Base-by-base conservation (phyloP, 2,888 invertebrate genomes). In the Drosophila paramelanica region DNA sequence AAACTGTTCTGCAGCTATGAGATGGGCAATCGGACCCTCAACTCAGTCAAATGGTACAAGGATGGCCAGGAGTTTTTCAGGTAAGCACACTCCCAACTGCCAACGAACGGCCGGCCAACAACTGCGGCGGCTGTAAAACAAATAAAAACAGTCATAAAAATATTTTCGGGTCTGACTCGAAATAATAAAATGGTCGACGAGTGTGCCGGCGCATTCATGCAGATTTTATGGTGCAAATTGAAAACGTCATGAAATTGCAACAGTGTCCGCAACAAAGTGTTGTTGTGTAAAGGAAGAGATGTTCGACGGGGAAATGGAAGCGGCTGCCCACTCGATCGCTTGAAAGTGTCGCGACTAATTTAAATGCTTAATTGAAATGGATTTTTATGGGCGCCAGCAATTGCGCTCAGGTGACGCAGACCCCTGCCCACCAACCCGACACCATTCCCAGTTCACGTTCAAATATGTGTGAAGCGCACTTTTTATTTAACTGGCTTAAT, bases 11-110 rank as follows among this genome's bases (percentile, higher is more conserved):
- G 92, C 87, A 92, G 92, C 83, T 92, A 92, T 75, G 91, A 92
- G 80, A 92, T 92, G 91, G 91, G 92, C 77, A 91, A 91, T 80
- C 91, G 92, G 75, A 92, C 91, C 38, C 88, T 92, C 69, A 92
- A 92, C 78, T 92, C 92, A 5, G 92, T 92, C 68, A 92, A 92
- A 90, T 92, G 92, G 92, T 92, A 92, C 77, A 92, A 92, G 86
- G 91, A 92, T 88, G 91, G 90, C 36, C 90, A 85, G 68, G 92
- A 92, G 84, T 92, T 92, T 92, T 92, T 91, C 90, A 92, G 92
- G 92, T 92, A 68, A 77, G 78, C 58, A 14, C 3, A 20, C 5
- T 17, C 3, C 14, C 14, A 39, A 39, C 39, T 42, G 39, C 23
- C 23, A 23, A 23, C 11, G 41, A 41, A 38, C 39, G 25, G 51